Evolutionary conservation across 2,113 vertebrate species (phyloP), one percentile per base, ranked within the genome.

Genomic region (Campylomormyrus numenius): DNA sequence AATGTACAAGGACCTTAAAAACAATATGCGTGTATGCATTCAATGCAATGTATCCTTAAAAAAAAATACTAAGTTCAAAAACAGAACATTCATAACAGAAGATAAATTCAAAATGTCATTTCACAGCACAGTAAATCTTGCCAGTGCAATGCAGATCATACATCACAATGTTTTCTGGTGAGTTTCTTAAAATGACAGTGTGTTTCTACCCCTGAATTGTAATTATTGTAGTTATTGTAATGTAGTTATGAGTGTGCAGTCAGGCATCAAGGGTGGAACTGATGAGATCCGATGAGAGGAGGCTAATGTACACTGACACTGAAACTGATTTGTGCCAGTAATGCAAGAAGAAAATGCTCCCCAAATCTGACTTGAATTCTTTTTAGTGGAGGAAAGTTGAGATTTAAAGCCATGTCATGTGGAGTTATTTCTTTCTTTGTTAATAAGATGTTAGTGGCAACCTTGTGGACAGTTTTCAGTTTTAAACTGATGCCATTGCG

Each of bases 401-500:
- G 2, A 66, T 66, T 31, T 70, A 70, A 70, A 70, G 27, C 19
- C 53, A 58, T 58, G 53, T 24, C 50, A 52, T 8, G 21, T 58
- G 19, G 53, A 58, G 21, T 58, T 58, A 58, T 58, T 58, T 24
- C 19, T 53, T 53, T 53, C 52, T 58, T 27, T 70, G 35, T 84
- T 62, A 58, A 85, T 53, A 50, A 87, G 21, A 88, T 83, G 48
- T 45, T 35, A 48, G 48, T 35, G 50, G 8, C 84, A 87, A 70
- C 27, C 42, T 48, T 87, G n/a, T 90, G 89, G 49, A 90, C 62
- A 89, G 83, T 35, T 53, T n/a, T 89, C 88, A 48, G 77, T 83
- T 87, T 88, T n/a, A 91, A 56, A 80, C 80, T 90, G 83, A 58
- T 62, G 35, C 83, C 83, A 80, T 89, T 91, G 88, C 86, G 31